phyloP scores from a whole-genome alignment of 2,888 invertebrate species.

The Erebia palarica region DNA sequence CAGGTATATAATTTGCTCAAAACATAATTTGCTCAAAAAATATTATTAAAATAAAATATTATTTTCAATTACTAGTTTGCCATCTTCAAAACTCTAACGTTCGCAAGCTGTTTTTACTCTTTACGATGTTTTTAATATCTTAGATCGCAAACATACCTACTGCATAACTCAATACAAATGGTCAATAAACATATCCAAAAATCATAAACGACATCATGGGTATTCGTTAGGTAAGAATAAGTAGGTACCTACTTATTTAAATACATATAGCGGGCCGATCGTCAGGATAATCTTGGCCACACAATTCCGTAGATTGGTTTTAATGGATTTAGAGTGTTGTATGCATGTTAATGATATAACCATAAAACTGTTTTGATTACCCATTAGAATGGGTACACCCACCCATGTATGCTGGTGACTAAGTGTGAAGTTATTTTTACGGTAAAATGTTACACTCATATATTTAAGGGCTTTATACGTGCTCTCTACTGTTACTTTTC shows the following conservation, averaged over 20 bases:
- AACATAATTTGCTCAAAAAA: no score
- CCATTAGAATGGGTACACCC: conserved; percentile 23
- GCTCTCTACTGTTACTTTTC: no score
- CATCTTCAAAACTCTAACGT: no score
- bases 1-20: no score
- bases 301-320: conserved; percentile 65
- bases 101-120: no score
- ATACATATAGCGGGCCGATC: conserved; percentile 52
- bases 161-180: neutral
- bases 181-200: conserved; percentile 9
- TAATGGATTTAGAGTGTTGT: conserved; percentile 73
- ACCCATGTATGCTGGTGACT: conserved; percentile 10
- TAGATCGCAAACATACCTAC: neutral
- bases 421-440: conserved; percentile 22
- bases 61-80: no score
- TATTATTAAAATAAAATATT: no score
- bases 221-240: neutral
- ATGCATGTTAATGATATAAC: conserved; percentile 63
- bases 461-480: no score
- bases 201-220: conserved; percentile 18
- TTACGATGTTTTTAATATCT: no score
- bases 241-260: neutral
- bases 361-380: conserved; percentile 39
- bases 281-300: conserved; percentile 54
- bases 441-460: conserved; percentile 3